These are phyloP conservation scores for Diuraphis noxia DNA, from an alignment of 1,140 invertebrate species.

Conservation along the genomic window DNA sequence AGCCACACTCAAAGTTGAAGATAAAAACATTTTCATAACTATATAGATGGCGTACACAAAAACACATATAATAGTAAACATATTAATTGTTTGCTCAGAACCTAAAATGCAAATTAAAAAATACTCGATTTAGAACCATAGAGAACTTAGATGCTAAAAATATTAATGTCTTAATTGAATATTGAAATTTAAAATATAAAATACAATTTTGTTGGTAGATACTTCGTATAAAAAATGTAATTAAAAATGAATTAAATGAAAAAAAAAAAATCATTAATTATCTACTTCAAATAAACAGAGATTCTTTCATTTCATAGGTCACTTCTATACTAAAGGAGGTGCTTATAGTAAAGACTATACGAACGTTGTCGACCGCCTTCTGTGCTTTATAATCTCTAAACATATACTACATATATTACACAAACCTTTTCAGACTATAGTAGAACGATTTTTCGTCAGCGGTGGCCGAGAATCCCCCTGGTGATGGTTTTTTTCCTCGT, in stretches of 20 bases:
- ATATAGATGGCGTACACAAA: background rate
- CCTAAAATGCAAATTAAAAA: background rate
- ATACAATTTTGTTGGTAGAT: background rate
- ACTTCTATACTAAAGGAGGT: no score
- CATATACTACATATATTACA: background rate
- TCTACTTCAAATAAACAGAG: background rate
- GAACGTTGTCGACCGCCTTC: background rate
- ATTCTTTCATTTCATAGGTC: background rate
- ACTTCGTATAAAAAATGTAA: no score
- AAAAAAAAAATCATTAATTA: slow-evolving; percentile 6
- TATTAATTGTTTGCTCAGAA: background rate
- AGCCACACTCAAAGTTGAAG: background rate
- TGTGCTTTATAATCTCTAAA: background rate
- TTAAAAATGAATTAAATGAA: background rate
- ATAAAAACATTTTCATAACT: background rate
- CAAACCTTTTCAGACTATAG: background rate
- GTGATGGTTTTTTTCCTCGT: background rate
- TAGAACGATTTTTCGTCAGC: background rate
- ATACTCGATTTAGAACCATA: background rate
- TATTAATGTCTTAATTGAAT: background rate
- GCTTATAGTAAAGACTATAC: background rate
- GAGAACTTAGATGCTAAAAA: background rate
- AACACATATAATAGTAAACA: background rate
- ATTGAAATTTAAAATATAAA: background rate
- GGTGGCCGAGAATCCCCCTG: background rate